These are phyloP conservation scores for Actinia tenebrosa DNA, from an alignment of 64 coral and sea anemone genomes.

Conservation along the genomic window DNA sequence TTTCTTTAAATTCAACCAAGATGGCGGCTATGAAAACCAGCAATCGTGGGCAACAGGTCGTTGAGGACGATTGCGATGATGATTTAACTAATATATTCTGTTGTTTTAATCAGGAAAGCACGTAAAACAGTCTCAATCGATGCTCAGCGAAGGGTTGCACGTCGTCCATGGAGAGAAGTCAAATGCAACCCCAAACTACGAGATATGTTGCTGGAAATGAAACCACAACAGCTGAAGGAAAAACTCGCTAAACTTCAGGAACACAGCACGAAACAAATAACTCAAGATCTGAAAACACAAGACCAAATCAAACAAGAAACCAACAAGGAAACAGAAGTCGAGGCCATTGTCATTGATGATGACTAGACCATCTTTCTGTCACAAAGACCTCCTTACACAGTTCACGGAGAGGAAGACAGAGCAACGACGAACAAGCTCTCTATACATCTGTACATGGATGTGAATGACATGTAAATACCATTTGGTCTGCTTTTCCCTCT, in stretches of 20 bases:
- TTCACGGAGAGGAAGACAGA: not conserved
- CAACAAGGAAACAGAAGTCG: slow-evolving; percentile 24
- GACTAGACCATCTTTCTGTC: slow-evolving; percentile 30
- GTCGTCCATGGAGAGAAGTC: slow-evolving; percentile 85
- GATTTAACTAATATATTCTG: not conserved
- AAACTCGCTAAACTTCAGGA: slow-evolving; percentile 16
- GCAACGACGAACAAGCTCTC: not conserved
- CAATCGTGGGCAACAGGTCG: too few species aligned
- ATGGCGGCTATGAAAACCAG: too few species aligned
- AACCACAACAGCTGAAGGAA: slow-evolving; percentile 2
- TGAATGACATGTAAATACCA: not conserved
- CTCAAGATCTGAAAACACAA: not conserved
- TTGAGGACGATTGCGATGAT: too few species aligned
- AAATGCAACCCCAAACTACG: slow-evolving; percentile 76
- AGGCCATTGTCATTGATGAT: slow-evolving; percentile 86
- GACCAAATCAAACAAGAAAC: not conserved
- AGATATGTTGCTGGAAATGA: slow-evolving; percentile 48
- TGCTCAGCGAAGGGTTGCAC: slow-evolving; percentile 49
- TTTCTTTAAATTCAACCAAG: too few species aligned
- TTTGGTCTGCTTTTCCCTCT: not conserved
- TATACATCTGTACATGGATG: not conserved
- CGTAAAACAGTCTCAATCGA: slow-evolving; percentile 62
- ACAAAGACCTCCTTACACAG: not conserved
- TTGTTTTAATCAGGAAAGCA: slow-evolving; percentile 60
- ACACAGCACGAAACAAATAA: not conserved